Conservation (phyloP, 2,797 vertebrate species). For the Psittacula derbiana region DNA sequence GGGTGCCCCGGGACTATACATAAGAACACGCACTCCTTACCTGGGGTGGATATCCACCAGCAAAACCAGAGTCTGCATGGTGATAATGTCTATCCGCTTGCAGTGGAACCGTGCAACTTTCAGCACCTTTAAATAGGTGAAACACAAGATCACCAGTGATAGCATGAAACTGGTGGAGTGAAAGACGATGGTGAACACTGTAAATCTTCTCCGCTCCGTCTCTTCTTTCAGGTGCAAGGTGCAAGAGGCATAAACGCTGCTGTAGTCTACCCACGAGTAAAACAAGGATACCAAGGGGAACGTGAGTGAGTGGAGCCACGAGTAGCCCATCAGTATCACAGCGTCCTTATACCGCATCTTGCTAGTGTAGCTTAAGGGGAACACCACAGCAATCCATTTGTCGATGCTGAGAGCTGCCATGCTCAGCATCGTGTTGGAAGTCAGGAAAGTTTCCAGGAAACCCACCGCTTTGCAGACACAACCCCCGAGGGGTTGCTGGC, state of each 20-base stretch:
- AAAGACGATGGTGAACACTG: slow-evolving; percentile 78
- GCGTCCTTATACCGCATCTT: slow-evolving; percentile 82
- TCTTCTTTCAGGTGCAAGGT: slow-evolving; percentile 75
- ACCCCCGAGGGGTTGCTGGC: slow-evolving; percentile 77
- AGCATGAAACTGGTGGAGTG: slow-evolving; percentile 79
- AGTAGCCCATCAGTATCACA: slow-evolving; percentile 76
- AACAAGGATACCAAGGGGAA: slow-evolving; percentile 76
- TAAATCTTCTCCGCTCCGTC: slow-evolving; percentile 73
- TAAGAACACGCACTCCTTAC: slow-evolving; percentile 46
- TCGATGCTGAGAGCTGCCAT: slow-evolving; percentile 84
- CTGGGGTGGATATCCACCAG: slow-evolving; percentile 87
- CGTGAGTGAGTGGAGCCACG: slow-evolving; percentile 79
- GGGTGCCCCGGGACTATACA: background rate
- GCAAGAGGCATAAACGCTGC: slow-evolving; percentile 79
- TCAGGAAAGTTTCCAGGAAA: slow-evolving; percentile 82
- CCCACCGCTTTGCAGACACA: slow-evolving; percentile 72
- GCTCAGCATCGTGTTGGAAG: slow-evolving; percentile 80
- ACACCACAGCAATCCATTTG: slow-evolving; percentile 83
- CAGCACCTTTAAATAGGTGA: slow-evolving; percentile 82
- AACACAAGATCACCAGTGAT: slow-evolving; percentile 78
- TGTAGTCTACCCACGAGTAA: slow-evolving; percentile 82
- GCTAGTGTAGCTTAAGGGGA: slow-evolving; percentile 81
- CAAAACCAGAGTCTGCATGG: slow-evolving; percentile 83
- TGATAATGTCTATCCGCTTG: slow-evolving; percentile 82
- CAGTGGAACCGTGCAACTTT: slow-evolving; percentile 83